Evolutionary conservation across 2,113 vertebrate species (phyloP).

Genomic region (Panthera tigris): DNA sequence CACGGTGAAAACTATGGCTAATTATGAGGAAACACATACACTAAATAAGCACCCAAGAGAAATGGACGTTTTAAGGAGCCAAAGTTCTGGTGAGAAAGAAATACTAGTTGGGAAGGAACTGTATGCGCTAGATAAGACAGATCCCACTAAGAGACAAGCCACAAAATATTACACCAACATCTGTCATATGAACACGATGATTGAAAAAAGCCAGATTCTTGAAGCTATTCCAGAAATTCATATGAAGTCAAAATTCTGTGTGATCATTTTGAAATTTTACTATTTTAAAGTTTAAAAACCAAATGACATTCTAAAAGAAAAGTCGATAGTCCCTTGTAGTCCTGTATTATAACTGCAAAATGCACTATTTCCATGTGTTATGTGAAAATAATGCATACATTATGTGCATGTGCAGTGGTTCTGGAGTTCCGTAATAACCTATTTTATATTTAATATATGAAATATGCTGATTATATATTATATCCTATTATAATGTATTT

Average conservation of each 20-base stretch:
- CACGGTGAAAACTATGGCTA: not conserved
- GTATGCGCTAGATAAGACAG: not conserved
- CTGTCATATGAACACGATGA: not conserved
- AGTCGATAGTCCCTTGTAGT: not conserved
- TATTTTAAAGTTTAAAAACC: conserved; percentile 55
- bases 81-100: conserved; percentile 26
- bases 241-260: not conserved
- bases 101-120: not conserved
- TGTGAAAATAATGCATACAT: not conserved
- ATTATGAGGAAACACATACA: not conserved
- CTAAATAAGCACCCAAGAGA: not conserved
- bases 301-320: conserved; percentile 40
- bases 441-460: not conserved
- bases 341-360: not conserved
- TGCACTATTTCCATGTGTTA: not conserved
- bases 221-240: not conserved
- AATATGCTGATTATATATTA: no score
- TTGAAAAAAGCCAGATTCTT: conserved; percentile 15
- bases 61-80: not conserved
- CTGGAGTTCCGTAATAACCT: not conserved
- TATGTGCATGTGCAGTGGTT: no score
- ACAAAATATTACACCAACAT: not conserved
- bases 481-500: no score
- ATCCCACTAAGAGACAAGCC: not conserved
- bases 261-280: conserved; percentile 22